phyloP scores from a whole-genome alignment of 2,888 invertebrate genomes.

The Enchytraeus crypticus region DNA sequence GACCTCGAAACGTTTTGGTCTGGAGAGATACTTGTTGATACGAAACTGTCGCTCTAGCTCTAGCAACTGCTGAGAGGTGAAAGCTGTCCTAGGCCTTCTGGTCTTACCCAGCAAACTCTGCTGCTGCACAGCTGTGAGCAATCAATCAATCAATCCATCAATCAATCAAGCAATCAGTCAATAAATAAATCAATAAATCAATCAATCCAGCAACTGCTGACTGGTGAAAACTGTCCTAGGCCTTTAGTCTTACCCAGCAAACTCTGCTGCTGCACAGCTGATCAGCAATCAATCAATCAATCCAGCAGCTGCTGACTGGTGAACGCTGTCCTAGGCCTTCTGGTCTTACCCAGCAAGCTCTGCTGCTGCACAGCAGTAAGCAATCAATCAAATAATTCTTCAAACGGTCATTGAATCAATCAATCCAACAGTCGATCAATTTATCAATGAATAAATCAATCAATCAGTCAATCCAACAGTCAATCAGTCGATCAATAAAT shows the following conservation, averaged over 20 bases:
- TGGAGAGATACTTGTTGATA: constrained; percentile 94
- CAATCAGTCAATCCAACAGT: no score
- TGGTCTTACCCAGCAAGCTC: constrained; percentile 58
- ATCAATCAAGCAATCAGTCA: no score
- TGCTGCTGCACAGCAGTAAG: constrained; percentile 13
- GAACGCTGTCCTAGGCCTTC: constrained; percentile 93
- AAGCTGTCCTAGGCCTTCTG: constrained; percentile 88
- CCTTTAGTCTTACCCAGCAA: constrained; percentile 62
- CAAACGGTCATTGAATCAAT: no score
- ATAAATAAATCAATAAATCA: no score
- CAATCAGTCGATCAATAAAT: no score
- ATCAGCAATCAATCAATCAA: neutral
- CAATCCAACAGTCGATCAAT: no score
- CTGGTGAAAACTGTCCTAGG: constrained; percentile 96
- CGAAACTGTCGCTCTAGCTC: constrained; percentile 97
- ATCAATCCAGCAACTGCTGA: constrained; percentile 93
- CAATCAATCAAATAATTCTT: neutral
- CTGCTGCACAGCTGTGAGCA: constrained; percentile 7
- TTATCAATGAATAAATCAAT: no score
- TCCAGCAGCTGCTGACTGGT: constrained; percentile 94
- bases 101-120: constrained; percentile 57
- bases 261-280: constrained; percentile 15
- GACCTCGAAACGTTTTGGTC: constrained; percentile 96
- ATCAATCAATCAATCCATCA: neutral
- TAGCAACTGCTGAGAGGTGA: constrained; percentile 91